phyloP scores from a whole-genome alignment of 2,113 vertebrate genomes.

The Lanius ludovicianus region DNA sequence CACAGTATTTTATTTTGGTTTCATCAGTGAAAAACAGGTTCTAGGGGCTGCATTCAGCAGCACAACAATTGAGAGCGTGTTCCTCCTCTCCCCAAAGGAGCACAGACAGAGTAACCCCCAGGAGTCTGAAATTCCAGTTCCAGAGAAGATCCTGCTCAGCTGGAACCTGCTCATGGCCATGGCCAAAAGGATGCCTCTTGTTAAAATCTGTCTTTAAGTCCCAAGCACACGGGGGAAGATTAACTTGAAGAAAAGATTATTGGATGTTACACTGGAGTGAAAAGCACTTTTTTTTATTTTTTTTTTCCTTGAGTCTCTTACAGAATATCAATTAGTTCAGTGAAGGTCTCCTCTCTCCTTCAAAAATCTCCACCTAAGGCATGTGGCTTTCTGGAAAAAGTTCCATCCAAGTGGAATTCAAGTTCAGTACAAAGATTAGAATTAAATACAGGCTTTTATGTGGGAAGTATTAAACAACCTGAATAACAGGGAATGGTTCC shows the following conservation, averaged over 20 bases:
- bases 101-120: fast-evolving
- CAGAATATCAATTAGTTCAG: neutral
- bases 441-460: neutral
- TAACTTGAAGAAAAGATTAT: neutral
- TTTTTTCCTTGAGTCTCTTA: neutral
- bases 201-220: neutral
- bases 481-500: neutral
- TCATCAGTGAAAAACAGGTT: neutral
- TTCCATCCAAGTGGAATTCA: neutral
- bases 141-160: neutral
- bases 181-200: neutral
- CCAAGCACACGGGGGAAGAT: neutral
- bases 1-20: neutral
- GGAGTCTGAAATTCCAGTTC: neutral
- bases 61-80: neutral
- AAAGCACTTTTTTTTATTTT: neutral
- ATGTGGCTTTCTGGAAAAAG: neutral
- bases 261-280: neutral
- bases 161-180: neutral
- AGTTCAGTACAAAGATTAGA: neutral
- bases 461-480: neutral
- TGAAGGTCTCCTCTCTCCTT: neutral
- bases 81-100: neutral
- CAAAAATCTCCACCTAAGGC: neutral
- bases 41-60: neutral